Base-by-base conservation (phyloP, 2,113 vertebrate species). In the Bagarius yarrelli region DNA sequence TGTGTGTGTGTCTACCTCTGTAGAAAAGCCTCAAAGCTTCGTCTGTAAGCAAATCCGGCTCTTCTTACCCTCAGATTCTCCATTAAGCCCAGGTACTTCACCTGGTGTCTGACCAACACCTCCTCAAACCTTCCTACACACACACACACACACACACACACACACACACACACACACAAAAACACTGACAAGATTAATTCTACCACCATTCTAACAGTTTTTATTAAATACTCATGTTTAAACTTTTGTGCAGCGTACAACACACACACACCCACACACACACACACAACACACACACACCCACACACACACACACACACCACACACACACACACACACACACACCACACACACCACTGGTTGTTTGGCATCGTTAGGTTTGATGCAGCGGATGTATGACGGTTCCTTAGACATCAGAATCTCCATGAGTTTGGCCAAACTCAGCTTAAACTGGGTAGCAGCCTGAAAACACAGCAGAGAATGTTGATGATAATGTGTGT, bases 31-130 rank as follows among this genome's bases (percentile, higher is more conserved):
- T 98, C 96, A 0, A 96, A 99, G 90, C 95, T 95, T 0, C 97
- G 92, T 1, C 97, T 93, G 76, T 99, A 99, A 0, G 98, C 98
- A 83, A 99, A 99, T 18, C 98, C 98, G 4, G 97, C 97, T 87
- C 97, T 94, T 83, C 98, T 93, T 79, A 99, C 97, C 0, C 97
- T 86, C 57, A 99, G 92, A 89, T 97, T 99, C 88, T 99, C 97
- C 96, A 99, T 96, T 83, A 99, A 89, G n/a, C 98, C 96, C 79
- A 99, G 89, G 87, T 98, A 99, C 53, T 99, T 99, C 88, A 99
- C 97, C 87, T 99, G 98, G 87, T 99, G 98, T 76, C 97, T 90
- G 86, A 99, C 95, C 74, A 99, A 90, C 70, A 97, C 95, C 80
- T 99, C 97, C 81, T 98, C 97, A 87, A 99, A 99, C 2, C 92